Percentiles rank a stretch among this genome's conserved stretches.
Evolutionary conservation across 2,113 vertebrate genomes (phyloP).

Genomic region (Mirza zaza): DNA sequence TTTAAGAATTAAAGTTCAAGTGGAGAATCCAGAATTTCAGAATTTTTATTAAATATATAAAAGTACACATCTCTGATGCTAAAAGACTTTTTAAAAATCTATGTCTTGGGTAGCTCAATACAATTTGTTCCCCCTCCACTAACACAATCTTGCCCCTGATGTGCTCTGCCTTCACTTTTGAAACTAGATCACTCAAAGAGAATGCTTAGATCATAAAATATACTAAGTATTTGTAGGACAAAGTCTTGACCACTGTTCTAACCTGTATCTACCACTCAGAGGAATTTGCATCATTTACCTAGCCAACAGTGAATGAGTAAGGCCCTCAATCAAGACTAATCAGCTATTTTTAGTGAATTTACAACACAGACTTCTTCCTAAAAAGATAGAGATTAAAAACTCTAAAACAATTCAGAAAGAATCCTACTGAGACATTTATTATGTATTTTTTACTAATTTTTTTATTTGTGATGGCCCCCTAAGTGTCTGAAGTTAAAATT

Average conservation of each 20-base stretch:
- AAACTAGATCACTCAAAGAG: neutral
- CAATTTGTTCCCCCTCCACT: neutral
- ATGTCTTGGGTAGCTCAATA: neutral
- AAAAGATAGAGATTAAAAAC: conserved; percentile 8
- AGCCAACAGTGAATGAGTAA: neutral
- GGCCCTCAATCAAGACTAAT: neutral
- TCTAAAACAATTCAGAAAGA: neutral
- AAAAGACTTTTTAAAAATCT: neutral
- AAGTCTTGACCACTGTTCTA: neutral
- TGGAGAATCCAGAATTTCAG: neutral
- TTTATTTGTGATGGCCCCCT: conserved; percentile 7
- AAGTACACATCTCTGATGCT: neutral
- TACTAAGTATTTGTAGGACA: neutral
- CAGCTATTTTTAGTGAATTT: neutral
- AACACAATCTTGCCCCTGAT: neutral
- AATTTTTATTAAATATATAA: neutral
- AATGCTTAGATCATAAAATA: neutral
- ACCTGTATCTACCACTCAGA: neutral
- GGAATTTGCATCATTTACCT: neutral
- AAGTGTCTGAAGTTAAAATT: conserved; percentile 30
- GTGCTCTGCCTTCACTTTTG: neutral
- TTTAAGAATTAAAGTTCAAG: conserved; percentile 1
- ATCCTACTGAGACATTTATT: neutral
- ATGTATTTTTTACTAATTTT: neutral
- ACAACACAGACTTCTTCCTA: neutral